phyloP scores from a whole-genome alignment of 1,140 invertebrate genomes.

The Danaus melanippus region DNA sequence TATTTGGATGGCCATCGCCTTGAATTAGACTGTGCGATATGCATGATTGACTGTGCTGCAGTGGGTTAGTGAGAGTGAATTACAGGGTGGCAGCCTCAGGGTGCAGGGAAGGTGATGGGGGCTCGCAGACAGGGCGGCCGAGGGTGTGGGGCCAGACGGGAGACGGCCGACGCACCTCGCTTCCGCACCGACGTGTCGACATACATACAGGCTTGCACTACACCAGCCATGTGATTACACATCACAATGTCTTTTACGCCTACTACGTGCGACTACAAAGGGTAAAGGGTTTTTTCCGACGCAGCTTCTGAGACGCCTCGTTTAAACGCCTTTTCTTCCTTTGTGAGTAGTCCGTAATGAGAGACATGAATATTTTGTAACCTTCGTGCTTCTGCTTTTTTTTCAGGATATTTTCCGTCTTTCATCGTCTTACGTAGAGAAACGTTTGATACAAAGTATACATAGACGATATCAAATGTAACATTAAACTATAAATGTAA shows the following conservation, averaged over 20 bases:
- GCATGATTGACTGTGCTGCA: conserved; percentile 68
- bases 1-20: conserved; percentile 38
- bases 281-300: conserved; percentile 26
- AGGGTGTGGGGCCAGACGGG: conserved; percentile 65
- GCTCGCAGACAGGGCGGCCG: conserved; percentile 52
- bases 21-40: conserved; percentile 61
- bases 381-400: no score
- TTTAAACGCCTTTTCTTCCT: conserved; percentile 1
- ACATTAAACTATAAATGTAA: no score
- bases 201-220: conserved; percentile 49
- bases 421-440: no score
- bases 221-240: conserved; percentile 44
- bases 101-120: conserved; percentile 30
- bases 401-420: no score
- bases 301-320: conserved; percentile 16
- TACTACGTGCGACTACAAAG: conserved; percentile 27
- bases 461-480: no score
- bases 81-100: conserved; percentile 36
- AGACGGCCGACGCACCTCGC: conserved; percentile 59
- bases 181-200: conserved; percentile 55
- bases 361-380: no score
- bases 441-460: no score
- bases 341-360: no score
- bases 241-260: conserved; percentile 45
- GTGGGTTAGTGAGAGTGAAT: conserved; percentile 72